These are phyloP conservation scores for Brachypteracias leptosomus DNA, from an alignment of 2,113 vertebrate genomes.

Conservation along the genomic window DNA sequence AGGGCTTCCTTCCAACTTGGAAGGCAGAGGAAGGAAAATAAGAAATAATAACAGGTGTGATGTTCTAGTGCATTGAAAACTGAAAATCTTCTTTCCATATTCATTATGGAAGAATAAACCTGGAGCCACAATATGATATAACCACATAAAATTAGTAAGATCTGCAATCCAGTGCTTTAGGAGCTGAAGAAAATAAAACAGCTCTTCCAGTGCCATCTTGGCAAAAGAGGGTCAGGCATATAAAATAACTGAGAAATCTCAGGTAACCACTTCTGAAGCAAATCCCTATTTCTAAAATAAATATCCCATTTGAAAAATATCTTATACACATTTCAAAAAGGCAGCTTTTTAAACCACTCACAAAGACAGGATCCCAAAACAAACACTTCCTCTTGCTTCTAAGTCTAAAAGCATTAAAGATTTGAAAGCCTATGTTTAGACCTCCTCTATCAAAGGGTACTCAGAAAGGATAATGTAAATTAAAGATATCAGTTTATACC, in stretches of 20 bases:
- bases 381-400: background rate
- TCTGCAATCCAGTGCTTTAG: background rate
- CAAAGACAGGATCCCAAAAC: background rate
- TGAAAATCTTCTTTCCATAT: slow-evolving; percentile 35
- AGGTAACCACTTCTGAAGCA: background rate
- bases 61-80: background rate
- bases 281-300: background rate
- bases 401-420: background rate
- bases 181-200: background rate
- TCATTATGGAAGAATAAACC: background rate
- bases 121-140: background rate
- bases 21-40: slow-evolving; percentile 50
- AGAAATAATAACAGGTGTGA: slow-evolving; percentile 47
- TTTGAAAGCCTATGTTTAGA: background rate
- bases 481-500: background rate
- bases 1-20: slow-evolving; percentile 20
- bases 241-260: background rate
- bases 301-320: background rate
- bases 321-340: background rate
- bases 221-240: background rate
- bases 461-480: background rate
- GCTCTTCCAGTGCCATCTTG: background rate
- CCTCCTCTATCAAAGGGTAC: background rate
- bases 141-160: background rate
- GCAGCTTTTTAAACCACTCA: background rate